Evolutionary conservation across 2,888 invertebrate species (phyloP).

Genomic region (Caprella mutica): DNA sequence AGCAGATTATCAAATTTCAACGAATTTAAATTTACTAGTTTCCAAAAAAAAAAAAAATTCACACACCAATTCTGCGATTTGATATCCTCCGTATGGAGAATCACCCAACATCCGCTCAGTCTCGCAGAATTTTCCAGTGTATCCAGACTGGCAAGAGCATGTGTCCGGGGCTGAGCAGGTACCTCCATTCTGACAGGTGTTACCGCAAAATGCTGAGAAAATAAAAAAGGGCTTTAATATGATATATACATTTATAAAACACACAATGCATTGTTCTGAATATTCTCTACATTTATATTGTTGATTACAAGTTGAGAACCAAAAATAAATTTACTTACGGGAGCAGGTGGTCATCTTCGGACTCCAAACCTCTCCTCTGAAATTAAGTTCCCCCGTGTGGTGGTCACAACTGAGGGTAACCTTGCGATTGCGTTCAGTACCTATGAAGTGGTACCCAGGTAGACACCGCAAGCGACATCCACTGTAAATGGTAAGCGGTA

Average conservation of each 20-base stretch:
- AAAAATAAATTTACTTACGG: background rate
- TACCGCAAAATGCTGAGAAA: background rate
- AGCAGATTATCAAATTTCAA: background rate
- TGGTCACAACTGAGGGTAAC: slow-evolving; percentile 5
- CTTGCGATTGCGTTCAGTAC: background rate
- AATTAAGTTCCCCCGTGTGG: background rate
- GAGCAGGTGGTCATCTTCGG: background rate
- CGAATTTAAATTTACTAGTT: background rate
- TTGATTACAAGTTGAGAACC: background rate
- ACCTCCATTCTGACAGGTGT: slow-evolving; percentile 5
- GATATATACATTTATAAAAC: background rate
- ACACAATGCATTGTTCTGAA: background rate
- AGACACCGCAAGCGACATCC: slow-evolving; percentile 2
- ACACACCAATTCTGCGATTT: background rate
- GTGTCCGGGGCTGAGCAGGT: slow-evolving; percentile 6
- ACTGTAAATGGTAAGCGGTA: background rate
- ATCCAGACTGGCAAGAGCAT: background rate
- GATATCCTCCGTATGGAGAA: slow-evolving; percentile 2
- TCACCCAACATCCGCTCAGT: slow-evolving; percentile 3
- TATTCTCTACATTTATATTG: too few species aligned
- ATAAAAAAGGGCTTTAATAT: background rate
- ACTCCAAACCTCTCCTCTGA: slow-evolving; percentile 1
- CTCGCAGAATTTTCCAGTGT: background rate
- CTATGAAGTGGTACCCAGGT: slow-evolving; percentile 4
- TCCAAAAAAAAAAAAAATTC: background rate